Evolutionary conservation across 2,113 vertebrate species (phyloP).

Genomic region (Aegotheles bennettii): DNA sequence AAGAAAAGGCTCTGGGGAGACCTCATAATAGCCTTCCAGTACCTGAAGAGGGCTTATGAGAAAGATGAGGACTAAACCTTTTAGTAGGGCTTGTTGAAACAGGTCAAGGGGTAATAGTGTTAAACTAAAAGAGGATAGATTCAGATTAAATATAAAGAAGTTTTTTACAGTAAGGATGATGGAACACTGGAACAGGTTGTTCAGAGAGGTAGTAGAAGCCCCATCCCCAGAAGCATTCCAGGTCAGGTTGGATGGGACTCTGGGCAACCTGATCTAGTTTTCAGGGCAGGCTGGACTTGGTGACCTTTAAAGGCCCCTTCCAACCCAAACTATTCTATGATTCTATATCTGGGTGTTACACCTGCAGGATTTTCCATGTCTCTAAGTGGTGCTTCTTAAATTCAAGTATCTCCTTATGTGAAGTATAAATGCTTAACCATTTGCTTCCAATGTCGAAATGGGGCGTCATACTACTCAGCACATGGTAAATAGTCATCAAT

Average conservation of each 20-base stretch:
- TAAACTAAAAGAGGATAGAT: background rate
- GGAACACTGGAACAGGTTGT: background rate
- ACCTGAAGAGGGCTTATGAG: too few relatives aligned
- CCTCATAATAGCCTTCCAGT: background rate
- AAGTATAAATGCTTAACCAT: background rate
- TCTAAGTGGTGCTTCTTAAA: background rate
- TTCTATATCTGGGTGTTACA: background rate
- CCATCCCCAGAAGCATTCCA: background rate
- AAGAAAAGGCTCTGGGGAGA: background rate
- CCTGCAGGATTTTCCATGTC: background rate
- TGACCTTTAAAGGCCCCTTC: background rate
- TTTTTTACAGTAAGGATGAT: background rate
- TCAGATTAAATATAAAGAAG: background rate
- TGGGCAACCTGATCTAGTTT: background rate
- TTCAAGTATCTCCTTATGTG: background rate
- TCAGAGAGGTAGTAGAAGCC: background rate
- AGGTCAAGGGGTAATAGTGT: background rate
- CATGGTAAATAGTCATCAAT: background rate
- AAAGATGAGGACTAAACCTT: background rate
- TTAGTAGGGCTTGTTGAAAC: background rate
- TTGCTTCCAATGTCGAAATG: background rate
- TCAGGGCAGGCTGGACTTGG: background rate
- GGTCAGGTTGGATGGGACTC: background rate
- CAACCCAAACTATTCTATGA: background rate
- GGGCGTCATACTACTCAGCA: background rate